Percentiles rank a stretch among this genome's conserved stretches.
phyloP scores from a whole-genome alignment of 2,797 vertebrate species.

The Coranthus polyacanthus region DNA sequence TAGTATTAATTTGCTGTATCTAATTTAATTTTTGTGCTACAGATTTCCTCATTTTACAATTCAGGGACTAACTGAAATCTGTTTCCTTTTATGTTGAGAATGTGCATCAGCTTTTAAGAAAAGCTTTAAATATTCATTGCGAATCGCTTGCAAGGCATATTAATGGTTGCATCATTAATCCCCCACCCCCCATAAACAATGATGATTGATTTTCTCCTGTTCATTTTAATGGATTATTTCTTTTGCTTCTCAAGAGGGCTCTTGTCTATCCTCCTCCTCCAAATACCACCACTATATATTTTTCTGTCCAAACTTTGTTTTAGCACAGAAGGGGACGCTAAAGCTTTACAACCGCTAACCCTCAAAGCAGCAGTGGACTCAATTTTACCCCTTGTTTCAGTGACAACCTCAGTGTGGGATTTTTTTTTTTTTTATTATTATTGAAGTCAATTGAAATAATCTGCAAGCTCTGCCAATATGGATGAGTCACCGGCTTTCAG shows the following conservation, averaged over 20 bases:
- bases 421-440: constrained; percentile 50
- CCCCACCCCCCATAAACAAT: constrained; percentile 47
- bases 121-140: constrained; percentile 58
- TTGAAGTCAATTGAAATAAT: constrained; percentile 81
- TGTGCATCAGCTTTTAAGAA: constrained; percentile 55
- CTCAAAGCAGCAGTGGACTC: constrained; percentile 63
- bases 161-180: constrained; percentile 64
- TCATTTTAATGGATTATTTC: constrained; percentile 37
- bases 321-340: constrained; percentile 11
- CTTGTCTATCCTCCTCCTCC: too few relatives aligned
- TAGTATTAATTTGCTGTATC: constrained; percentile 80
- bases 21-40: constrained; percentile 76
- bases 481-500: constrained; percentile 69
- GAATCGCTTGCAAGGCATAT: constrained; percentile 58
- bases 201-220: constrained; percentile 57
- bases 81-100: constrained; percentile 56
- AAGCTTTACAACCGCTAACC: constrained; percentile 43
- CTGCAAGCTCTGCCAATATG: constrained; percentile 60
- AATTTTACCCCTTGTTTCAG: constrained; percentile 55
- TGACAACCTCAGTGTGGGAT: constrained; percentile 68
- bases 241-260: constrained; percentile 14
- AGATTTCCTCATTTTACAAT: constrained; percentile 61
- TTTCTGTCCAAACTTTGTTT: constrained; percentile 37
- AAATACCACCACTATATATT: constrained; percentile 18
- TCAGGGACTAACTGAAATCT: constrained; percentile 43